Evolutionary conservation across 2,113 vertebrate genomes (phyloP).

Genomic region (Dromiciops gliroides): DNA sequence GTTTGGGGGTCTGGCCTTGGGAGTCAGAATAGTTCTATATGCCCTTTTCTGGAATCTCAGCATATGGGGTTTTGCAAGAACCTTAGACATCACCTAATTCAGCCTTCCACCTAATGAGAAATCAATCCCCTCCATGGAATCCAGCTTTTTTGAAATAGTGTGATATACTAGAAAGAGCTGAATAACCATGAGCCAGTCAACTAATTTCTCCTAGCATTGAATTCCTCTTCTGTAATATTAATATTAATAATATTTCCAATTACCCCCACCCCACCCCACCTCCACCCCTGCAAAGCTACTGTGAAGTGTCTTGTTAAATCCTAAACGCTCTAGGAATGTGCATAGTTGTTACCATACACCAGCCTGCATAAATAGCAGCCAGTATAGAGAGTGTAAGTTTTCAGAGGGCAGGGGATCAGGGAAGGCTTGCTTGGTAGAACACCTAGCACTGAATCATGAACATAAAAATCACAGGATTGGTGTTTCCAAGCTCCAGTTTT

Average conservation of each 20-base stretch:
- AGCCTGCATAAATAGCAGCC: background rate
- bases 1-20: background rate
- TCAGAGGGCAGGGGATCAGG: background rate
- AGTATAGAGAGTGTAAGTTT: background rate
- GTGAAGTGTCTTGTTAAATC: background rate
- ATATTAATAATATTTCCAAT: background rate
- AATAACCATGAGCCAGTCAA: background rate
- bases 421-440: background rate
- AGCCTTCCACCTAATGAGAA: background rate
- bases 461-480: background rate
- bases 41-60: constrained; percentile 1
- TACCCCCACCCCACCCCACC: background rate
- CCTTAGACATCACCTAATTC: background rate
- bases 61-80: background rate
- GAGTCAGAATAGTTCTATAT: background rate
- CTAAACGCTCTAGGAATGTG: background rate
- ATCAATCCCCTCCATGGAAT: background rate
- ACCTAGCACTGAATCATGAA: background rate
- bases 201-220: background rate
- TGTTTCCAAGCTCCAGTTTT: constrained; percentile 22
- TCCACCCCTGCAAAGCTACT: background rate
- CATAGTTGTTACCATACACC: no score
- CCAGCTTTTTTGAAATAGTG: background rate
- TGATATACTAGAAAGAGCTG: background rate
- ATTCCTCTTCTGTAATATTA: background rate